Evolutionary conservation across 2,888 invertebrate species (phyloP).

Genomic region (Salticus scenicus): DNA sequence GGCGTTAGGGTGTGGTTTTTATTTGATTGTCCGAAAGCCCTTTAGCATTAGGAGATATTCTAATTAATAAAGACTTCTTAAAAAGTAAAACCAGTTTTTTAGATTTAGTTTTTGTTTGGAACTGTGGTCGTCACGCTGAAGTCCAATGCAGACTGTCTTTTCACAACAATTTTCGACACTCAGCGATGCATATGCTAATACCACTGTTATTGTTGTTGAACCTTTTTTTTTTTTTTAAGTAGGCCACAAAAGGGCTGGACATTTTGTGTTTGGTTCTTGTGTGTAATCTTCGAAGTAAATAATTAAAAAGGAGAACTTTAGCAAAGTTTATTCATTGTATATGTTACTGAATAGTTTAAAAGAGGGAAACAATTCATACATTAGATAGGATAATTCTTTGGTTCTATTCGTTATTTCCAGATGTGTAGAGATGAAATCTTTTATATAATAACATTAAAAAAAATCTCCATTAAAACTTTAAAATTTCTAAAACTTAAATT

Average conservation of each 20-base stretch:
- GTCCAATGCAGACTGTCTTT: conserved; percentile 7
- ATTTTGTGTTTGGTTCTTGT: conserved; percentile 9
- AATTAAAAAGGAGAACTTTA: no score
- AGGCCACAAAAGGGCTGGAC: conserved; percentile 38
- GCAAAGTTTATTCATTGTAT: no score
- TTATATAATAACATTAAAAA: no score
- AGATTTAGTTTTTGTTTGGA: conserved; percentile 24
- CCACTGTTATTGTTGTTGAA: conserved; percentile 18
- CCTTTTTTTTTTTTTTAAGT: conserved; percentile 20
- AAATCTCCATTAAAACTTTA: no score
- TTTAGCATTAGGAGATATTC: conserved; percentile 34
- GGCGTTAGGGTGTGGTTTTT: conserved; percentile 43
- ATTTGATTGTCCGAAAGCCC: conserved; percentile 49
- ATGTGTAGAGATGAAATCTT: no score
- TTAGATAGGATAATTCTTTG: no score
- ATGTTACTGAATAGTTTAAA: no score
- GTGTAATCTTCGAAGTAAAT: conserved; percentile 35
- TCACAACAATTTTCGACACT: not conserved
- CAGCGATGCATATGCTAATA: not conserved
- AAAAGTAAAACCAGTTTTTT: conserved; percentile 55
- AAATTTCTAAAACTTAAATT: no score
- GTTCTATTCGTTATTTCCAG: no score
- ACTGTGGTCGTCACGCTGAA: conserved; percentile 24
- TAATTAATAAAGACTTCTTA: conserved; percentile 61
- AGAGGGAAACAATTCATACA: no score